Percentiles rank a stretch among this genome's conserved stretches.
These are phyloP conservation scores for Propithecus deckenii DNA, from an alignment of 2,797 vertebrate genomes.

Conservation along the genomic window DNA sequence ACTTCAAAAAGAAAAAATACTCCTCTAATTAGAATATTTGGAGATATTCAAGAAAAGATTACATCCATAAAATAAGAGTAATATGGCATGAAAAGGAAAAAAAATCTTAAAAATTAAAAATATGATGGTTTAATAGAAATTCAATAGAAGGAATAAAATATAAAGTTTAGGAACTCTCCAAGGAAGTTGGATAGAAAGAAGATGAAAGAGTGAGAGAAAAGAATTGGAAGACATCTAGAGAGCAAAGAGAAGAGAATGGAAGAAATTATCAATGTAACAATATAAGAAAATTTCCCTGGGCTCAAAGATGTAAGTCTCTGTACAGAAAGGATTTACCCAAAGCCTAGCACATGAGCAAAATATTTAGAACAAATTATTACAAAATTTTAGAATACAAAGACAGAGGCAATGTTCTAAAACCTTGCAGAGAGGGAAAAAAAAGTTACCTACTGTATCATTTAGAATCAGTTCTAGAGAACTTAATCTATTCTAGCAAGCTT, in stretches of 20 bases:
- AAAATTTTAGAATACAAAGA: background rate
- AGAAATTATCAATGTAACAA: background rate
- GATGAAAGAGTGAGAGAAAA: background rate
- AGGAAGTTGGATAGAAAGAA: background rate
- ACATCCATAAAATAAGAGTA: background rate
- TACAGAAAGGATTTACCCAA: background rate
- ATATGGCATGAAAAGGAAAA: background rate
- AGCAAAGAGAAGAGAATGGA: background rate
- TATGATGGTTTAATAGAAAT: background rate
- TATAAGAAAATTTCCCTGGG: background rate
- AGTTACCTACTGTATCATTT: background rate
- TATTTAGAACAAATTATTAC: background rate
- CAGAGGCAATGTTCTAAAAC: background rate
- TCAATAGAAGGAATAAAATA: background rate
- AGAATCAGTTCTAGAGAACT: conserved; percentile 19
- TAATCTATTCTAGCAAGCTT: background rate
- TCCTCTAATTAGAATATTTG: background rate
- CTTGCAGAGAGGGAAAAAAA: background rate
- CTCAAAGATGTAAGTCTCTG: background rate
- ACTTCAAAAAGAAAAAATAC: background rate
- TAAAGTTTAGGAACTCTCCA: background rate
- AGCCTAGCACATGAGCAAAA: background rate
- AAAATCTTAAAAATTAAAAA: conserved; percentile 22
- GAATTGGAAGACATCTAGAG: background rate
- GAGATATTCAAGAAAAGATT: background rate